Evolutionary conservation across 2,797 vertebrate species (phyloP).

Genomic region (Cyclopterus lumpus): DNA sequence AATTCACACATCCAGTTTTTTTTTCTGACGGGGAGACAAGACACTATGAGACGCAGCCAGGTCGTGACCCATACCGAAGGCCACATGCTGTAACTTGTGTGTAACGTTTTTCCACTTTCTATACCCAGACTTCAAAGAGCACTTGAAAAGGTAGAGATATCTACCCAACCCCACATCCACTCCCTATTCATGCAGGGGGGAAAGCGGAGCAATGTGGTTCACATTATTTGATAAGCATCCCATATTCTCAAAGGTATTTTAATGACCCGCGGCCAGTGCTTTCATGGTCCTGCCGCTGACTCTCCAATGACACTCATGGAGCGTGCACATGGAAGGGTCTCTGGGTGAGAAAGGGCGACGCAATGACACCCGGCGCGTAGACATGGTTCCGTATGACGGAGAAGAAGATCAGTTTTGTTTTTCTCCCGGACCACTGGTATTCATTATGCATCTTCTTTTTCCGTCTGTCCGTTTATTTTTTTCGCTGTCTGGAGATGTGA

Average conservation of each 20-base stretch:
- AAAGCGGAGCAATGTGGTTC: constrained; percentile 86
- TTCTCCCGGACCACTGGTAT: constrained; percentile 72
- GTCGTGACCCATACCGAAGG: constrained; percentile 63
- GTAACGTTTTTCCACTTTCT: constrained; percentile 68
- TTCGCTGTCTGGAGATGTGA: constrained; percentile 70
- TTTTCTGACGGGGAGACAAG: constrained; percentile 4
- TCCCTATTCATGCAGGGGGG: constrained; percentile 61
- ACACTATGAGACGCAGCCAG: constrained; percentile 18
- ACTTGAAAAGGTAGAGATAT: constrained; percentile 84
- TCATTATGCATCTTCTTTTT: constrained; percentile 76
- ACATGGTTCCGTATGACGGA: constrained; percentile 37
- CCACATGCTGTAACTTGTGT: constrained; percentile 34
- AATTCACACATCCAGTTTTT: neutral
- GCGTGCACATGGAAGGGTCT: constrained; percentile 54
- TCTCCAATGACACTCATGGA: constrained; percentile 62
- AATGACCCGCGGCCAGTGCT: constrained; percentile 82
- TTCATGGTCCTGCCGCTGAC: constrained; percentile 77
- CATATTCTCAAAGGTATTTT: constrained; percentile 88
- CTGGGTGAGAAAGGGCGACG: constrained; percentile 40
- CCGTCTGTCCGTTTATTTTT: constrained; percentile 77
- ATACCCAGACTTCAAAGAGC: constrained; percentile 81
- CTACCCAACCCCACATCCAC: constrained; percentile 60
- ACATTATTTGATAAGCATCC: constrained; percentile 91
- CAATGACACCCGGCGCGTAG: constrained; percentile 47
- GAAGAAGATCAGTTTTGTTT: constrained; percentile 61